Evolutionary conservation across 2,888 invertebrate genomes (phyloP).

Genomic region (Zeuzera pyrina): DNA sequence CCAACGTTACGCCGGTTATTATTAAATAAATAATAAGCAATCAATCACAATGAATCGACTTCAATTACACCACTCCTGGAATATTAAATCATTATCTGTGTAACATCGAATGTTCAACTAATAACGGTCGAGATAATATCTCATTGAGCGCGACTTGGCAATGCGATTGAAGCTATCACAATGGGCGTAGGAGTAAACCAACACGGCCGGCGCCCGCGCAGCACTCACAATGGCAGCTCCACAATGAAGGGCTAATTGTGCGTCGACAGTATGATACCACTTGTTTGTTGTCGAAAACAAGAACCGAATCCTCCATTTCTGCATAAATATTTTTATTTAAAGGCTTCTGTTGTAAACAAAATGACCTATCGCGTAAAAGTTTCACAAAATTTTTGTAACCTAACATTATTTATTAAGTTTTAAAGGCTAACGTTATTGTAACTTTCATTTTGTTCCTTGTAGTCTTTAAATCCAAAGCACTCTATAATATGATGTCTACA

Average conservation of each 20-base stretch:
- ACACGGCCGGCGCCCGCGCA: constrained; percentile 47
- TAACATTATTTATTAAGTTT: too few species aligned
- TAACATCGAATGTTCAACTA: constrained; percentile 43
- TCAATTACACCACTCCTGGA: constrained; percentile 23
- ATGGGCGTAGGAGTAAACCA: constrained; percentile 65
- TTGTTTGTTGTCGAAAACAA: too few species aligned
- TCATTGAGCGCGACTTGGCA: constrained; percentile 50
- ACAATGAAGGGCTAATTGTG: constrained; percentile 67
- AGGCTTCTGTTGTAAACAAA: too few species aligned
- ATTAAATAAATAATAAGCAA: constrained; percentile 36
- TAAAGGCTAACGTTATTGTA: too few species aligned
- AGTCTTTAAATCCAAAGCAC: too few species aligned
- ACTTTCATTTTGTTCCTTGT: too few species aligned
- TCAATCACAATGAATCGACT: constrained; percentile 49
- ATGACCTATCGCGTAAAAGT: too few species aligned
- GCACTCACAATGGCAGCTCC: constrained; percentile 34
- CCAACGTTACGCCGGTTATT: constrained; percentile 35
- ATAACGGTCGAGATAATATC: constrained; percentile 57
- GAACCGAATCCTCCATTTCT: too few species aligned
- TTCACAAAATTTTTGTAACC: too few species aligned
- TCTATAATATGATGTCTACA: constrained; percentile 48
- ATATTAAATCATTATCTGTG: constrained; percentile 50
- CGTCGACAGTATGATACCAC: constrained; percentile 47
- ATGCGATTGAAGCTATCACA: constrained; percentile 50
- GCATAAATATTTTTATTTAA: too few species aligned